These are phyloP conservation scores for Opisthograptis luteolata DNA, from an alignment of 2,888 invertebrate species.

Conservation along the genomic window DNA sequence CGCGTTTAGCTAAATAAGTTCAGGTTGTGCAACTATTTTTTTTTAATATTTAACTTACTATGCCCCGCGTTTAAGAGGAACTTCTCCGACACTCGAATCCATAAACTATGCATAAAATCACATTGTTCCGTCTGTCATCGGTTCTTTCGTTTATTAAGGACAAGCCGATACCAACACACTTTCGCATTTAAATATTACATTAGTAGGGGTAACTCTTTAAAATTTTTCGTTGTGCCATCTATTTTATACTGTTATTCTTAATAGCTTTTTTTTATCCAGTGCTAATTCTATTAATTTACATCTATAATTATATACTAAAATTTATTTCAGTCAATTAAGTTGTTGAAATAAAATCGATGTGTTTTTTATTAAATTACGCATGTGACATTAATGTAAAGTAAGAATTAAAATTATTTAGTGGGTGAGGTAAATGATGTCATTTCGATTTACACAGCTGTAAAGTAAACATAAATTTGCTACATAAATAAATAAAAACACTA, in stretches of 20 bases:
- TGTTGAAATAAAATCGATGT: neutral
- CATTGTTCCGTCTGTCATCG: too few relatives aligned
- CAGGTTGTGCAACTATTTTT: conserved; percentile 69
- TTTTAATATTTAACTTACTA: conserved; percentile 32
- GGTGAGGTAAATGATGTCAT: neutral
- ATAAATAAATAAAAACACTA: too few relatives aligned
- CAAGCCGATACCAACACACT: too few relatives aligned
- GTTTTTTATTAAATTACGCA: neutral
- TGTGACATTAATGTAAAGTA: conserved; percentile 5
- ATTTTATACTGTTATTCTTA: conserved; percentile 9
- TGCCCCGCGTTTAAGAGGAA: too few relatives aligned
- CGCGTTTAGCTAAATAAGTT: conserved; percentile 2
- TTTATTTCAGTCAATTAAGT: too few relatives aligned
- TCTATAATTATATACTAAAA: too few relatives aligned
- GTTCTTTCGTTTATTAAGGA: too few relatives aligned
- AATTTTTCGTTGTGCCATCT: conserved; percentile 28
- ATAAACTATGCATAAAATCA: too few relatives aligned
- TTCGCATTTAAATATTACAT: too few relatives aligned
- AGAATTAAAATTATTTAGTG: neutral
- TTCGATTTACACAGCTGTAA: neutral
- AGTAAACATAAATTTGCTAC: too few relatives aligned
- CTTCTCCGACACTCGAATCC: too few relatives aligned
- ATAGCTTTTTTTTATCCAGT: conserved; percentile 18
- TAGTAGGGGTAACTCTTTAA: too few relatives aligned
- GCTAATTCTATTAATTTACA: conserved; percentile 2